phyloP scores from a whole-genome alignment of 37 sponge, comb jelly and placozoan species.

The Beroe ovata region DNA sequence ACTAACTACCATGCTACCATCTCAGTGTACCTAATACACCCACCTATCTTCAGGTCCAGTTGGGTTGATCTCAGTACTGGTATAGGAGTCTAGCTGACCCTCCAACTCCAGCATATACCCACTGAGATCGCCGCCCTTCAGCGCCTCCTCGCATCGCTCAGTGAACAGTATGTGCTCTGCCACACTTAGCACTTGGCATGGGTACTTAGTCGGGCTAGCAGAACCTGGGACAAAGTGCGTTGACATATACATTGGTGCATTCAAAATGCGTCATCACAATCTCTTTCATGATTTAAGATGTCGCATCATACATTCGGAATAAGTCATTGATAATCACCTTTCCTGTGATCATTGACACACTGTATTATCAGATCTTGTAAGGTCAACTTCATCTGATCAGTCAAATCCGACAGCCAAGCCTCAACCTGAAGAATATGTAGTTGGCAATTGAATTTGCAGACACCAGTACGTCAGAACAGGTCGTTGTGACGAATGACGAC shows the following conservation, averaged over 20 bases:
- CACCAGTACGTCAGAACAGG: too few relatives aligned
- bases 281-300: too few relatives aligned
- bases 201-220: slow-evolving; percentile 79
- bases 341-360: slow-evolving; percentile 71
- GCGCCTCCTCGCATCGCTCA: slow-evolving; percentile 91
- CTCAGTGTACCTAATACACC: not conserved
- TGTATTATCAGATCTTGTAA: slow-evolving; percentile 76
- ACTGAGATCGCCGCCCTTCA: slow-evolving; percentile 70
- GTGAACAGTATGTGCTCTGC: slow-evolving; percentile 91
- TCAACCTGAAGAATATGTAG: slow-evolving; percentile 56
- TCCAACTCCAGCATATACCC: slow-evolving; percentile 90
- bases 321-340: too few relatives aligned
- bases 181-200: slow-evolving; percentile 91
- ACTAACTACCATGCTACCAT: too few relatives aligned
- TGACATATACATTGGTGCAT: too few relatives aligned
- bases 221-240: slow-evolving; percentile 32
- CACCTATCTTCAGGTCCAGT: slow-evolving; percentile 70
- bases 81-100: slow-evolving; percentile 82
- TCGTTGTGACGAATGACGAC: too few relatives aligned
- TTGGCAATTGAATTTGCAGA: too few relatives aligned
- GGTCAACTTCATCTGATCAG: slow-evolving; percentile 90
- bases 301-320: too few relatives aligned
- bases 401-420: slow-evolving; percentile 83
- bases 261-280: too few relatives aligned
- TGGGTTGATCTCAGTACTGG: slow-evolving; percentile 70